Base-by-base conservation (phyloP, 53 echinoderm and acorn worm genomes). In the Luidia sarsii region DNA sequence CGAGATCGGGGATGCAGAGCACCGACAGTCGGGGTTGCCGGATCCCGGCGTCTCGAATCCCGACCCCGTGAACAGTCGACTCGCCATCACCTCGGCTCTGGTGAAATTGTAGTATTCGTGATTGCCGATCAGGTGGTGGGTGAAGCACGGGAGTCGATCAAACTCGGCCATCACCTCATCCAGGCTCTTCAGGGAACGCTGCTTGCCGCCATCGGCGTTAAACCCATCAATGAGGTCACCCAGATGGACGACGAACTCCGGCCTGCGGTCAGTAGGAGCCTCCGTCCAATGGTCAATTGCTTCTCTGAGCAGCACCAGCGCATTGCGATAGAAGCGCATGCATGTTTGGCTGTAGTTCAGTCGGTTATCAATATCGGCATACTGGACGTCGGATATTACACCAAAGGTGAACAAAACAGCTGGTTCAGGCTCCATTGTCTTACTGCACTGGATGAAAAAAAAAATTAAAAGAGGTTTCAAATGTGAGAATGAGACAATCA, bases 31-130 rank as follows among this genome's bases (percentile, higher is more conserved):
- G 8, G 48, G 37, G 62, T 75, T 75, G 43, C 68, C 36, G 35
- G 34, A 13, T n/a, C n/a, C n/a, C 16, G 29, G 27, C 14, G 72
- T 63, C 39, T 30, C 45, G 32, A 15, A 48, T 21, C 50, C 37
- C 1, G 7, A 35, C 0, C 83, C 91, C 0, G 93, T 68, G 28
- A 83, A 84, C n/a, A 93, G 72, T 2, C 83, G 34, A 39, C 56
- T 65, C 48, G 74, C 65, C 56, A 83, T 73, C 3, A 97, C 62
- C 75, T 91, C 97, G 20, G 64, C 80, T 43, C 90, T 64, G 14
- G 65, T 83, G 81, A 93, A 97, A 68, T 93, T 94, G 67, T 88
- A 97, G 38, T 93, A 39, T 23, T 97, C 97, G 48, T 97, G 97
- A 41, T 97, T 97, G 38, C 97, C 97, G 41, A 88, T 36, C 0